Evolutionary conservation across 2,888 invertebrate species (phyloP), one percentile per base, ranked within the genome.

Genomic region (Napeogenes inachia): DNA sequence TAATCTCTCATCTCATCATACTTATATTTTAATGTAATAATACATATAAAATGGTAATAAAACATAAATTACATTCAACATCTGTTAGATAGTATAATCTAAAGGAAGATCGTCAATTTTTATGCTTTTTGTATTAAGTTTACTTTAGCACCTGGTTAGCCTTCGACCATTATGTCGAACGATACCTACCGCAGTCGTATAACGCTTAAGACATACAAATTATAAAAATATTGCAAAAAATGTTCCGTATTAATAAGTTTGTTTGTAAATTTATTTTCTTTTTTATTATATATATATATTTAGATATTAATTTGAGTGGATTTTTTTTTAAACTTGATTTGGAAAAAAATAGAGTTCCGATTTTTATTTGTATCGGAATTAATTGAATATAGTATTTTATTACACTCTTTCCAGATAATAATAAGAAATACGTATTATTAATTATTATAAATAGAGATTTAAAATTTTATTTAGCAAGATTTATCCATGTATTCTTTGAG

Each of bases 121-220:
- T 79, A 83, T 76, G 75, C 72, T 76, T 79, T 78, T 82, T 81
- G 71, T 77, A 79, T 84, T 81, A 82, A 78, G 79, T 82, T 83
- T 82, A 85, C 83, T 87, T 86, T 85, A 86, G 80, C 82, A 84
- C 81, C 86, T 84, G 77, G 88, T 85, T 87, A 81, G 76, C 88
- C 87, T 88, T 88, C 86, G 71, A 66, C 70, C 71, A 70, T 75
- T 75, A 77, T 77, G 73, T 75, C 73, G 71, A 71, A 60, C 68
- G 72, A 69, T 74, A 85, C 85, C 86, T 87, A 88, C 86, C 86
- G 87, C 87, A 82, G 79, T 60, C 74, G 59, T 59, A 56, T 57
- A 54, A 53, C 55, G 59, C 56, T 58, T 62, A 50, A 50, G 61
- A 60, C 47, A 47, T 57, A 47, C 57, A 45, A 56, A 57, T 61